A percentile compares a stretch with the other conserved stretches of the same genome.
phyloP scores from a whole-genome alignment of 2,113 vertebrate genomes.

The Danionella cerebrum region DNA sequence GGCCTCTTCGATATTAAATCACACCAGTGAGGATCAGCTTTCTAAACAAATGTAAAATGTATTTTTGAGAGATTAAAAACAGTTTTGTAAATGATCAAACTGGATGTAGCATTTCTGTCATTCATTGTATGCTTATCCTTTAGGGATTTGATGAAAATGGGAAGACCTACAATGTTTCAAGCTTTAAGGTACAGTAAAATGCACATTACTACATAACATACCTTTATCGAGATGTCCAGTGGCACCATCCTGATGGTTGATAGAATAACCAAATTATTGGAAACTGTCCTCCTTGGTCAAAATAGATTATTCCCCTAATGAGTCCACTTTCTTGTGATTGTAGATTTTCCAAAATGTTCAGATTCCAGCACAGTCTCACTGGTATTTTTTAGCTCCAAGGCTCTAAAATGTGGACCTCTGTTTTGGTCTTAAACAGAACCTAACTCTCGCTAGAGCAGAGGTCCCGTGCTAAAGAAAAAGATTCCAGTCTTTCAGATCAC shows the following conservation, averaged over 20 bases:
- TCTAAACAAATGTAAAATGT: background rate
- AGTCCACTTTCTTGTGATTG: background rate
- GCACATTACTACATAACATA: slow-evolving; percentile 36
- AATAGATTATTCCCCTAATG: background rate
- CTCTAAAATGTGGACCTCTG: background rate
- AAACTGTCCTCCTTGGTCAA: background rate
- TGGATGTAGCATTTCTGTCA: background rate
- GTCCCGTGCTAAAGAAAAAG: slow-evolving; percentile 28
- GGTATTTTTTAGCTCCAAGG: background rate
- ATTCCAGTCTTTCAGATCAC: slow-evolving; percentile 56
- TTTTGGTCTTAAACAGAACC: background rate
- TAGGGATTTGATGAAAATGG: background rate
- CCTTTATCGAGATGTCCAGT: slow-evolving; percentile 47
- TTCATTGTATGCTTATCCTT: background rate
- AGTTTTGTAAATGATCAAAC: background rate
- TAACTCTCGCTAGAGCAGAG: background rate
- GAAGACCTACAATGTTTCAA: slow-evolving; percentile 29
- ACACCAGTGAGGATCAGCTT: background rate
- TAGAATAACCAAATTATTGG: background rate
- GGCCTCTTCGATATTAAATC: background rate
- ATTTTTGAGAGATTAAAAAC: background rate
- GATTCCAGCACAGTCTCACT: background rate
- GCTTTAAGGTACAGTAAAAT: slow-evolving; percentile 51
- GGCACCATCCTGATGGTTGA: slow-evolving; percentile 54
- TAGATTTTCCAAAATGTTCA: background rate